A percentile compares a stretch with the other conserved stretches of the same genome.
Evolutionary conservation across 2,888 invertebrate species (phyloP).

Genomic region (Melinaea marsaeus): DNA sequence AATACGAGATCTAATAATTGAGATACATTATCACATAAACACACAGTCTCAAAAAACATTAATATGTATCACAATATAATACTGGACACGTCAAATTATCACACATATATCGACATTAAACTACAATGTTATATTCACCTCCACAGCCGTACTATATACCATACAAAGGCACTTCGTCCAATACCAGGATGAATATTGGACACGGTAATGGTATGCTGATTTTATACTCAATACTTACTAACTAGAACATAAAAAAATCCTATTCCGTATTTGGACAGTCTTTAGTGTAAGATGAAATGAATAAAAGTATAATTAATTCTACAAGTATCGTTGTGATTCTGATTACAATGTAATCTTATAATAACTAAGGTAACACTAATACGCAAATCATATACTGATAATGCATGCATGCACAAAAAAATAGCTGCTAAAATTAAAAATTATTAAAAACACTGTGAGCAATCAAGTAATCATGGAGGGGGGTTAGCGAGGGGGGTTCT

Average conservation of each 20-base stretch:
- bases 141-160: slow-evolving; percentile 17
- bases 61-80: slow-evolving; percentile 49
- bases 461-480: slow-evolving; percentile 59
- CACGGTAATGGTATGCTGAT: slow-evolving; percentile 7
- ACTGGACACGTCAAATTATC: slow-evolving; percentile 57
- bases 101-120: slow-evolving; percentile 36
- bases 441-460: slow-evolving; percentile 61
- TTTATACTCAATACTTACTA: slow-evolving; percentile 13
- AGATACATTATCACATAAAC: slow-evolving; percentile 44
- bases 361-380: background rate
- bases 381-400: background rate
- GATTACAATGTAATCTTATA: background rate
- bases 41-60: slow-evolving; percentile 45
- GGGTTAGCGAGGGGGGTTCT: slow-evolving; percentile 41
- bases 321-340: slow-evolving; percentile 1
- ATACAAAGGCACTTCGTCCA: slow-evolving; percentile 27
- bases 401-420: background rate
- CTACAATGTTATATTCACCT: background rate
- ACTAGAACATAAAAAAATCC: background rate
- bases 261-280: background rate
- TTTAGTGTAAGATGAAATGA: background rate
- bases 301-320: background rate
- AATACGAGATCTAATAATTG: slow-evolving; percentile 46
- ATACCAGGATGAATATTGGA: slow-evolving; percentile 18
- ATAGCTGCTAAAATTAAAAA: slow-evolving; percentile 36